phyloP scores from a whole-genome alignment of 2,888 invertebrate species.

The Brachynemurus nebulosus region DNA sequence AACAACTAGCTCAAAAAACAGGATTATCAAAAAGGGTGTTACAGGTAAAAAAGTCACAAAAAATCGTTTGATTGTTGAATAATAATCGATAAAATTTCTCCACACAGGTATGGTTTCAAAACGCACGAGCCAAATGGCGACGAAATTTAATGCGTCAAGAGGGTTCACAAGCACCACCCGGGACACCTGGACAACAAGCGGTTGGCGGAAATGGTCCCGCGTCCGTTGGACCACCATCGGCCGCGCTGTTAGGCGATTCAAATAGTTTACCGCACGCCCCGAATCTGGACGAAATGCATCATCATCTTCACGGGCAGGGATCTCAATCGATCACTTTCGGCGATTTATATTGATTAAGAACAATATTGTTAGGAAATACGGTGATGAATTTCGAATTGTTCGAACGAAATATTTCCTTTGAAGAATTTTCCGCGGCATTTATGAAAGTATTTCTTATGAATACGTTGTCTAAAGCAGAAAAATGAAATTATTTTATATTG shows the following conservation, averaged over 20 bases:
- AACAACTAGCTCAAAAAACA: conserved; percentile 96
- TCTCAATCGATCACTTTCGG: conserved; percentile 9
- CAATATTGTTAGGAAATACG: background rate
- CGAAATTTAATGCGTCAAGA: conserved; percentile 85
- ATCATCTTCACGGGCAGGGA: conserved; percentile 8
- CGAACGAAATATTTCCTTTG: too few species aligned
- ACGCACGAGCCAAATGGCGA: conserved; percentile 96
- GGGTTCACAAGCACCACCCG: conserved; percentile 30
- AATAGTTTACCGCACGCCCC: conserved; percentile 8
- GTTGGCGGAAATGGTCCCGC: conserved; percentile 1
- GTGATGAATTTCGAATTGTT: too few species aligned
- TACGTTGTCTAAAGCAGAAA: too few species aligned
- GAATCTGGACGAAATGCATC: conserved; percentile 7
- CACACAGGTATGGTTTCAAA: conserved; percentile 95
- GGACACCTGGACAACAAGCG: conserved; percentile 23
- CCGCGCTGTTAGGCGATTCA: conserved; percentile 6
- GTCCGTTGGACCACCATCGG: conserved; percentile 1
- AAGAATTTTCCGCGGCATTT: too few species aligned
- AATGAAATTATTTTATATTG: too few species aligned
- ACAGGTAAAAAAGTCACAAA: too few species aligned
- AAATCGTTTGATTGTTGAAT: too few species aligned
- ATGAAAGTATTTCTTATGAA: too few species aligned
- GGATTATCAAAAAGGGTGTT: conserved; percentile 94
- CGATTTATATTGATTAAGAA: conserved; percentile 6
- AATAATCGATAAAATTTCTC: conserved; percentile 7